Percentiles rank a stretch among this genome's conserved stretches.
phyloP scores from a whole-genome alignment of 37 sponge, comb jelly and placozoan genomes.

The Ephydatia muelleri region DNA sequence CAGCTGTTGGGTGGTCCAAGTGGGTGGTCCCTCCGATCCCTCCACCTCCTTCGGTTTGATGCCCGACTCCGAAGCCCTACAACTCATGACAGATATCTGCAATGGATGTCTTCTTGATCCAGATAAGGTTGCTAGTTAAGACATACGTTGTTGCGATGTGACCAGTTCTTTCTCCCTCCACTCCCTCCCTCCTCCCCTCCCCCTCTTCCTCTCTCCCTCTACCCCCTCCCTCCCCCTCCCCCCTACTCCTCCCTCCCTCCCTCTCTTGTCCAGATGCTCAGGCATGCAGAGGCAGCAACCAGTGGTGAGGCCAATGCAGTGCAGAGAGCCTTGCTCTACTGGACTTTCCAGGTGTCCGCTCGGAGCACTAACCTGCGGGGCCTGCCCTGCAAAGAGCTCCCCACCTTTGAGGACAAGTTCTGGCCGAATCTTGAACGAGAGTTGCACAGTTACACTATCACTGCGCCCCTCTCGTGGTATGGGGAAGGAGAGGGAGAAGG shows the following conservation, averaged over 20 bases:
- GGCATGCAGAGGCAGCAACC: neutral
- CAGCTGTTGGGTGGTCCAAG: conserved; percentile 72
- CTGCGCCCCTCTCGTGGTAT: conserved; percentile 46
- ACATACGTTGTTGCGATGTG: neutral
- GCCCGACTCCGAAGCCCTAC: conserved; percentile 58
- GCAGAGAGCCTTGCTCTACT: conserved; percentile 53
- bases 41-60: conserved; percentile 47
- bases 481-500: neutral
- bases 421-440: conserved; percentile 10
- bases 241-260: neutral
- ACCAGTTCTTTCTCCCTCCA: neutral
- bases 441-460: conserved; percentile 25
- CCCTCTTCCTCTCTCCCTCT: no score
- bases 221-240: no score
- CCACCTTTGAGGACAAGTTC: conserved; percentile 23
- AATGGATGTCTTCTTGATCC: conserved; percentile 70
- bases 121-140: conserved; percentile 20
- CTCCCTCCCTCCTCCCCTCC: neutral
- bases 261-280: neutral
- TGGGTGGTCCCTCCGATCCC: conserved; percentile 49
- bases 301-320: conserved; percentile 11
- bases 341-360: conserved; percentile 52
- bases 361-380: conserved; percentile 9
- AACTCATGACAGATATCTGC: conserved; percentile 54
- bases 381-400: neutral